phyloP scores from a whole-genome alignment of 1,140 invertebrate species.

The Goniozus legneri region DNA sequence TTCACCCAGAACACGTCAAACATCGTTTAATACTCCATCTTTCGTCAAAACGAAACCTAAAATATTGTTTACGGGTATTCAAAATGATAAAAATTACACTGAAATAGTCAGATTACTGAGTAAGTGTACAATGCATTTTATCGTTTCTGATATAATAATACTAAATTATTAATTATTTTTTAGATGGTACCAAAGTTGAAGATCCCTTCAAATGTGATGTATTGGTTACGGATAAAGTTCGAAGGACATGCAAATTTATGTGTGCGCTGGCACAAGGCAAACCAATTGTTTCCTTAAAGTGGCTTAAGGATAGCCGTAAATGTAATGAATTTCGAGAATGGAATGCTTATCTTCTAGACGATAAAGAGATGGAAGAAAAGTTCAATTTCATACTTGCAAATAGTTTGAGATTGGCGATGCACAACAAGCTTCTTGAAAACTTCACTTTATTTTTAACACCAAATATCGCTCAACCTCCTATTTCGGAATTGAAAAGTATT shows the following conservation, averaged over 20 bases:
- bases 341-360: slow-evolving; percentile 46
- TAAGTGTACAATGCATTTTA: slow-evolving; percentile 5
- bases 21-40: no score
- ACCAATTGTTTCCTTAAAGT: slow-evolving; percentile 50
- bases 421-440: slow-evolving; percentile 39
- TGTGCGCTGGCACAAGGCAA: slow-evolving; percentile 46
- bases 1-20: no score
- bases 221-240: slow-evolving; percentile 54
- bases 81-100: slow-evolving; percentile 14
- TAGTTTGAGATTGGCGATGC: slow-evolving; percentile 41
- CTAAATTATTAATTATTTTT: slow-evolving; percentile 14
- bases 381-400: slow-evolving; percentile 45
- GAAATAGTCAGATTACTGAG: slow-evolving; percentile 26
- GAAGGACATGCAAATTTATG: slow-evolving; percentile 54
- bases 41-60: slow-evolving; percentile 16
- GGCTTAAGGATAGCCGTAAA: slow-evolving; percentile 43
- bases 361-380: slow-evolving; percentile 43
- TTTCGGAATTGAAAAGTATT: slow-evolving; percentile 52
- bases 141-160: not conserved
- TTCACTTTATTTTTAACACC: slow-evolving; percentile 47
- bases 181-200: slow-evolving; percentile 44
- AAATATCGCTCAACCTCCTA: slow-evolving; percentile 43
- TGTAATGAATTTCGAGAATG: slow-evolving; percentile 36
- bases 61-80: slow-evolving; percentile 35
- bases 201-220: slow-evolving; percentile 41